Conservation (phyloP, 2,113 vertebrate species). For the Tautogolabrus adspersus region DNA sequence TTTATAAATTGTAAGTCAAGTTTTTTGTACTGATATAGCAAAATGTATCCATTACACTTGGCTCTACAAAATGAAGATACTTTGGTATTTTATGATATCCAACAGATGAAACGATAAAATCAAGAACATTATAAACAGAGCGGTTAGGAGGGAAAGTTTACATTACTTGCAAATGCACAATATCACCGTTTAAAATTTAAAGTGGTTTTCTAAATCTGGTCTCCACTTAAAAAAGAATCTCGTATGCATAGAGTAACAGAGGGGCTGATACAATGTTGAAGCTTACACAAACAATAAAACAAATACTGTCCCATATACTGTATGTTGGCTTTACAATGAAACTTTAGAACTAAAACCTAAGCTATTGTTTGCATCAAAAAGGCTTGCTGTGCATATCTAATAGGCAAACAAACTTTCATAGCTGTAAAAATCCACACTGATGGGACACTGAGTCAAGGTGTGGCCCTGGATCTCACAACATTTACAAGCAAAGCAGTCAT, state of each 20-base stretch:
- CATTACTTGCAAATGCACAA: too few species aligned
- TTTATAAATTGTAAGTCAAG: too few species aligned
- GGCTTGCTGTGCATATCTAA: constrained; percentile 50
- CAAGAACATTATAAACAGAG: constrained; percentile 6
- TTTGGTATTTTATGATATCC: constrained; percentile 4
- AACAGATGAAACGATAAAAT: not conserved
- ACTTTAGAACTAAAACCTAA: constrained; percentile 30
- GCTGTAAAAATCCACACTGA: constrained; percentile 34
- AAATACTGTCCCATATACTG: not conserved
- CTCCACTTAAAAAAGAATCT: not conserved
- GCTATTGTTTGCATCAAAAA: constrained; percentile 42
- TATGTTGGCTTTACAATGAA: constrained; percentile 36
- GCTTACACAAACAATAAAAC: constrained; percentile 22
- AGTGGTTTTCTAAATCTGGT: not conserved
- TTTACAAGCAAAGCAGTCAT: constrained; percentile 52
- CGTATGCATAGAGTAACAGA: not conserved
- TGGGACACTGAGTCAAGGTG: constrained; percentile 38
- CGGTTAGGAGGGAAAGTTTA: not conserved
- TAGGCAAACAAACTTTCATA: constrained; percentile 29
- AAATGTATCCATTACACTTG: too few species aligned
- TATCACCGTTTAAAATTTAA: constrained; percentile 4
- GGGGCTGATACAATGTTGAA: not conserved
- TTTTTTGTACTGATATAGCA: too few species aligned
- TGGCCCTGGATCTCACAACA: constrained; percentile 42
- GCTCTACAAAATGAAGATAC: too few species aligned